Evolutionary conservation across 2,113 vertebrate genomes (phyloP).

Genomic region (Colinus virginianus): DNA sequence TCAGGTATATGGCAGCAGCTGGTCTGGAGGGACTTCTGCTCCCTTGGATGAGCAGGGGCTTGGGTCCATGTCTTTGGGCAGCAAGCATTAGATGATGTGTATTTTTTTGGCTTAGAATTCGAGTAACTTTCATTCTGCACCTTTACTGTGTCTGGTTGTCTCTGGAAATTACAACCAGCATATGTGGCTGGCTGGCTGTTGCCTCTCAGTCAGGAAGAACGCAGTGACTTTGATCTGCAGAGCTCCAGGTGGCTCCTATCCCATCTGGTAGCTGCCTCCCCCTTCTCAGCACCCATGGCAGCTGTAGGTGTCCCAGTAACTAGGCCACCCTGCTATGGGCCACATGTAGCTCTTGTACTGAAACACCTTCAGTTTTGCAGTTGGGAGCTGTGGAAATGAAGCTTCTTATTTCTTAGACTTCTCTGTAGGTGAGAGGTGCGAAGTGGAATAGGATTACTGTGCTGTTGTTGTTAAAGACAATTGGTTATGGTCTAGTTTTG

Average conservation of each 20-base stretch:
- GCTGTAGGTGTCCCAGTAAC: neutral
- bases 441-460: neutral
- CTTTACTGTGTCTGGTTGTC: neutral
- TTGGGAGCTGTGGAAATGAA: neutral
- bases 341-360: neutral
- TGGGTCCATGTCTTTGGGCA: neutral
- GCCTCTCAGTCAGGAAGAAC: neutral
- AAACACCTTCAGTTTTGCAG: neutral
- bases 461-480: neutral
- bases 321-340: neutral
- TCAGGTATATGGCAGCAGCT: neutral
- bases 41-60: neutral
- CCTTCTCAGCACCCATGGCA: neutral
- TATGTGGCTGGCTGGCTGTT: neutral
- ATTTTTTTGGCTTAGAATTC: neutral
- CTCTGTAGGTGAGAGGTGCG: neutral
- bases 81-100: neutral
- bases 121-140: neutral
- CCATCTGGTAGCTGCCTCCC: neutral
- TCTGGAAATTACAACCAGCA: neutral
- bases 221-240: neutral
- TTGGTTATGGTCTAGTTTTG: neutral
- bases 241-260: slow-evolving; percentile 6
- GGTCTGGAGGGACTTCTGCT: neutral
- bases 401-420: rapidly evolving